Base-by-base conservation (phyloP, 2,888 invertebrate genomes). In the Nudaria mundana region DNA sequence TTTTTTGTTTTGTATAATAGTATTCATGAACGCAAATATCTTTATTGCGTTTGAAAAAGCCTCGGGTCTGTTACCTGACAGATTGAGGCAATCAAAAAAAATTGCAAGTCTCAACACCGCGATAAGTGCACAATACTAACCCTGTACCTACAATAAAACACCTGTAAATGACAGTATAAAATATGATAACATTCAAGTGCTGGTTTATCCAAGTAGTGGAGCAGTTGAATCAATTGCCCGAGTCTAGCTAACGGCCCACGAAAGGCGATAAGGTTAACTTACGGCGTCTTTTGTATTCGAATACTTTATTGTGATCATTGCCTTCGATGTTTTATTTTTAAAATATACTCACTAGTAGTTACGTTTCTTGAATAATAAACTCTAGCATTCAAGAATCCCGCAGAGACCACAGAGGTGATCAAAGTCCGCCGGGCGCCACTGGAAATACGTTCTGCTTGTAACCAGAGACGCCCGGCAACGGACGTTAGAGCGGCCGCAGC, bases 261-360 rank as follows among this genome's bases (percentile, higher is more conserved):
- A 65, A 69, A 66, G 69, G 71, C 81, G 82, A 81, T 83, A 84
- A 83, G 81, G 75, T 67, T 71, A 80, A 83, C 78, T 76, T 83
- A 83, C 78, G 81, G 71, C 70, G 68, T 69, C 81, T 80, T 76
- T 83, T 82, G 80, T 81, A 80, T 69, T 69, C 71, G 66, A 70
- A 76, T 78, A 75, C 71, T 72, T 78, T 74, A 77, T 76, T 70
- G 61, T 67, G 64, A 74, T 71, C 63, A 69, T 65, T 58, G 57
- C 56, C 57, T 71, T 48, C 39, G 30, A 30, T 30, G 32, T 30
- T 26, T 22, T 25, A 40, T 34, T 43, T 43, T 34, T 37, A 32
- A 13, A 25, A 25, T n/a, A n/a, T n/a, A n/a, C n/a, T n/a, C n/a
- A n/a, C n/a, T n/a, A 14, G 29, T 13, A 29, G 38, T 33, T 39